Base-by-base conservation (phyloP, 2,797 vertebrate species). In the Crenichthys baileyi region DNA sequence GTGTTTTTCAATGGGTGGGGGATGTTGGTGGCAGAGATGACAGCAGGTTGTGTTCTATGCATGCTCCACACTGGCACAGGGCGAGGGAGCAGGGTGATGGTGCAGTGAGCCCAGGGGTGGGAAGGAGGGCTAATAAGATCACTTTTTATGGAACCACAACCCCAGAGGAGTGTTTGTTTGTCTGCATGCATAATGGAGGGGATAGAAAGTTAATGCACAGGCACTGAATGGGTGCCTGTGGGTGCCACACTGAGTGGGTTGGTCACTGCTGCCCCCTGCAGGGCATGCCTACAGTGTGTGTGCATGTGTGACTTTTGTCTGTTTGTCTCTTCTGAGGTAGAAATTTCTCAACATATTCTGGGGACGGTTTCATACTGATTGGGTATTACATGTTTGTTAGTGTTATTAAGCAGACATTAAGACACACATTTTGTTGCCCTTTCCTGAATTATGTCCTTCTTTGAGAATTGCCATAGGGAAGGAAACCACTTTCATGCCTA, bases 241-340 rank as follows among this genome's bases (percentile, higher is more conserved):
- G 36, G 36, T 36, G 36, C 36, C 36, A 36, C 77, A 81, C 56
- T n/a, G 71, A 85, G 83, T 89, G 79, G 78, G 81, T 85, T 94
- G 93, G 93, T 89, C 89, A 89, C 91, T 95, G 91, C 94, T 95
- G 94, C 95, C 95, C 93, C 93, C 95, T 93, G 89, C 93, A 95
- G 95, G 94, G 81, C 85, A 77, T 79, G 65, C 51, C 74, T 41
- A n/a, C 60, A 50, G 46, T 22, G 0, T 75, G 6, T 84, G 78
- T 76, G 67, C 76, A 44, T 51, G 56, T 60, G 58, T 53, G 72
- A n/a, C 48, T 44, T 55, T 41, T 56, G 60, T 53, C 44, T 67
- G 44, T 29, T 77, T 68, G 51, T 70, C 58, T 53, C n/a, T 68
- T 70, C 70, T 80, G 55, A 85, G 75, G 73, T 70, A 79, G 65